A percentile compares a stretch with the other conserved stretches of the same genome.
These are phyloP conservation scores for Sphaerodactylus townsendi DNA, from an alignment of 2,113 vertebrate genomes.

Conservation along the genomic window DNA sequence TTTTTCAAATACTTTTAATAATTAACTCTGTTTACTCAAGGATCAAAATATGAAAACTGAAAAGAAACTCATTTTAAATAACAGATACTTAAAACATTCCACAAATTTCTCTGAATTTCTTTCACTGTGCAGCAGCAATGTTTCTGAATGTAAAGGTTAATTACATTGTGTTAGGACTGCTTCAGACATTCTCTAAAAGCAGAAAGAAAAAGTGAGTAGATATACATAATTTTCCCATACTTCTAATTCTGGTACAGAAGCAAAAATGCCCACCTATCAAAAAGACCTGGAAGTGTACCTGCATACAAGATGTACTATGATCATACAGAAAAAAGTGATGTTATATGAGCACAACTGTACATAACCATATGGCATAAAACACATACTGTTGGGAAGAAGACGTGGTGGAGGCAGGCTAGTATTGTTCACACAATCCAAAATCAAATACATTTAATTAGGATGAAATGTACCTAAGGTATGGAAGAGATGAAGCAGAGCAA, in stretches of 20 bases:
- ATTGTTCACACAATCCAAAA: slow-evolving; percentile 52
- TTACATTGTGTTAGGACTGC: neutral
- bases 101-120: neutral
- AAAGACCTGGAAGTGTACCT: slow-evolving; percentile 19
- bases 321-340: slow-evolving; percentile 46
- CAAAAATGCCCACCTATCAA: too few relatives aligned
- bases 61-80: neutral
- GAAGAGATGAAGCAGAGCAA: slow-evolving; percentile 49
- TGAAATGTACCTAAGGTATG: neutral
- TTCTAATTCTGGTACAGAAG: neutral
- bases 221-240: neutral
- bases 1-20: neutral
- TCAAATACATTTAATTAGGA: slow-evolving; percentile 40
- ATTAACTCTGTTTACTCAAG: neutral
- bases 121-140: neutral
- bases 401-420: slow-evolving; percentile 40
- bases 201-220: neutral
- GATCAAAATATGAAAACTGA: neutral
- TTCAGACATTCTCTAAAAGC: neutral
- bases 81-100: neutral
- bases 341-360: slow-evolving; percentile 52
- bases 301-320: slow-evolving; percentile 20
- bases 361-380: slow-evolving; percentile 53
- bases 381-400: slow-evolving; percentile 49
- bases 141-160: neutral